Evolutionary conservation across 2,113 vertebrate species (phyloP).

Genomic region (Colistium nudipinnis): DNA sequence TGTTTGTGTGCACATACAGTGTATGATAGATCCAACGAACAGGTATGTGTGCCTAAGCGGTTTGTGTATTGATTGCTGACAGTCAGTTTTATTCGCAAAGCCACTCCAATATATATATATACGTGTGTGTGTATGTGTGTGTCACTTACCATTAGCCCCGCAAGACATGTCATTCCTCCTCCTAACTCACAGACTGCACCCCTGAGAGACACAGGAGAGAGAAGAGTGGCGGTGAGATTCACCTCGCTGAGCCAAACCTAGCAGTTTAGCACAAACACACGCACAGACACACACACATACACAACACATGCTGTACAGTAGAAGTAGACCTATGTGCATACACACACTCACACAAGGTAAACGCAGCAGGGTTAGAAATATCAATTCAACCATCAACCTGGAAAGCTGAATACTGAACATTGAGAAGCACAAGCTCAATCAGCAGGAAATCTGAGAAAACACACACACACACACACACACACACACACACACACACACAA

Average conservation of each 20-base stretch:
- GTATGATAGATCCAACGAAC: too few relatives aligned
- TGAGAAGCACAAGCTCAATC: slow-evolving; percentile 76
- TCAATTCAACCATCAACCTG: slow-evolving; percentile 77
- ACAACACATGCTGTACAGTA: slow-evolving; percentile 17
- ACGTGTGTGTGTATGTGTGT: slow-evolving; percentile 14
- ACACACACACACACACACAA: slow-evolving; percentile 35
- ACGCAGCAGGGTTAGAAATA: slow-evolving; percentile 74
- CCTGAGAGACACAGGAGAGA: slow-evolving; percentile 59
- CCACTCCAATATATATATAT: neutral
- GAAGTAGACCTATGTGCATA: slow-evolving; percentile 25
- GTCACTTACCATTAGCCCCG: slow-evolving; percentile 78
- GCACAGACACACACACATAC: slow-evolving; percentile 10
- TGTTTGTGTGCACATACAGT: too few relatives aligned
- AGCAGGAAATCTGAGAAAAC: slow-evolving; percentile 65
- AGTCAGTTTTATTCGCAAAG: slow-evolving; percentile 56
- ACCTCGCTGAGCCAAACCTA: slow-evolving; percentile 49
- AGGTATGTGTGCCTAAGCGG: slow-evolving; percentile 37
- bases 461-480: slow-evolving; percentile 34
- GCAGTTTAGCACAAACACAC: slow-evolving; percentile 51
- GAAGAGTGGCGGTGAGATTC: slow-evolving; percentile 54
- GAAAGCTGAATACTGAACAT: slow-evolving; percentile 75
- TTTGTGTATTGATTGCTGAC: slow-evolving; percentile 49
- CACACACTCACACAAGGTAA: slow-evolving; percentile 36
- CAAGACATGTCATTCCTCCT: slow-evolving; percentile 79
- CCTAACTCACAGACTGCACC: slow-evolving; percentile 79